Base-by-base conservation (phyloP, 2,113 vertebrate species). In the Crotalus helleri region DNA sequence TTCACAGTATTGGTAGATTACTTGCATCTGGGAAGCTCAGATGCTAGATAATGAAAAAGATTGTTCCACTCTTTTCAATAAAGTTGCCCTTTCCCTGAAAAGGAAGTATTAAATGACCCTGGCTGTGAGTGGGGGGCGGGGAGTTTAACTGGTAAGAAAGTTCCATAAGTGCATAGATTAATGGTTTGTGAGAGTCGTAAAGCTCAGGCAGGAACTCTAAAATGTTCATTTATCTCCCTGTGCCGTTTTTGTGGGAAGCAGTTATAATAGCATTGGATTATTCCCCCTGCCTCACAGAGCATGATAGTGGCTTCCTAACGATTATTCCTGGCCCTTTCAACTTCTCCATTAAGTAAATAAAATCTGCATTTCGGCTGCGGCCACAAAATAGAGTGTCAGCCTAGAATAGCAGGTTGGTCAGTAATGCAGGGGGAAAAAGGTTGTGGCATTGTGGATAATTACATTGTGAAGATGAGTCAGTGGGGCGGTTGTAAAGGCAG, bases 81-180 rank as follows among this genome's bases (percentile, higher is more conserved):
- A 96, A 95, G 94, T 91, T 95, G 97, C 97, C 94, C 61, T 19
- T 39, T 86, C 7, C 39, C 53, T 51, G 95, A 94, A 95, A 64
- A 97, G 96, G 96, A 97, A 96, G 95, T 95, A 94, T 96, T 97
- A 96, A 97, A 97, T 97, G 97, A 97, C 95, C 92, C 90, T 94
- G 94, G n/a, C 96, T 96, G 94, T 93, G 96, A 95, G 94, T 95
- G 93, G 91, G 74, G 74, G 88, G 92, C 0, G 6, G 46, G 93
- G 92, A 87, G 96, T 97, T 96, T 95, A 93, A 96, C 94, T 94
- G 96, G 93, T 95, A 94, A 94, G 95, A 95, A 95, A 93, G 93
- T 94, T 89, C 91, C 94, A 96, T 95, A 96, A 96, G 92, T 94
- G 93, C 96, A 96, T 96, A 95, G 94, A 96, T 96, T 97, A 97